A percentile compares a stretch with the other conserved stretches of the same genome.
Evolutionary conservation across 2,797 vertebrate species (phyloP).

Genomic region (Cuniculus paca): DNA sequence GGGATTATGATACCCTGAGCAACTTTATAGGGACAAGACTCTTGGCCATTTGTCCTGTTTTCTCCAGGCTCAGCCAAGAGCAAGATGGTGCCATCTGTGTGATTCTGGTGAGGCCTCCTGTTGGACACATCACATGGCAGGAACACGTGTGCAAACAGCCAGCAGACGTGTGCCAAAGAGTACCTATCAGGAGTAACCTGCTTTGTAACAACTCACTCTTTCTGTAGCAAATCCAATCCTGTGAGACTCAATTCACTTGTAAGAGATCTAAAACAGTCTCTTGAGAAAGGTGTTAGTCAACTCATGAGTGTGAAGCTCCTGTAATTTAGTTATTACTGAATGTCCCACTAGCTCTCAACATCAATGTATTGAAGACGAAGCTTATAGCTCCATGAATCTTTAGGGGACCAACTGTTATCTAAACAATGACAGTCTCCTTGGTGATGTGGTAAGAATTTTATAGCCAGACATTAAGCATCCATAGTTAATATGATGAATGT

Average conservation of each 20-base stretch:
- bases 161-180: background rate
- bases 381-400: background rate
- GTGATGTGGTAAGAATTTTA: constrained; percentile 22
- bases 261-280: background rate
- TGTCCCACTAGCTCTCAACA: background rate
- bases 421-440: background rate
- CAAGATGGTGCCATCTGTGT: background rate
- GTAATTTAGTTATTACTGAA: background rate
- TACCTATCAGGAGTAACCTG: background rate
- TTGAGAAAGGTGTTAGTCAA: background rate
- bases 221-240: background rate
- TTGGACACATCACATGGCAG: background rate
- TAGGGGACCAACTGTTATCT: background rate
- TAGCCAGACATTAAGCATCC: background rate
- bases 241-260: background rate
- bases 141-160: background rate
- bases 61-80: background rate
- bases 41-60: background rate
- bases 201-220: background rate
- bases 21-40: background rate
- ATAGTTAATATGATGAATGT: background rate
- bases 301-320: background rate
- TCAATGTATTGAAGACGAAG: background rate
- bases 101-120: background rate
- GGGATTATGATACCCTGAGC: background rate